phyloP scores from a whole-genome alignment of 2,888 invertebrate species.

The Ephialtes manifestator region DNA sequence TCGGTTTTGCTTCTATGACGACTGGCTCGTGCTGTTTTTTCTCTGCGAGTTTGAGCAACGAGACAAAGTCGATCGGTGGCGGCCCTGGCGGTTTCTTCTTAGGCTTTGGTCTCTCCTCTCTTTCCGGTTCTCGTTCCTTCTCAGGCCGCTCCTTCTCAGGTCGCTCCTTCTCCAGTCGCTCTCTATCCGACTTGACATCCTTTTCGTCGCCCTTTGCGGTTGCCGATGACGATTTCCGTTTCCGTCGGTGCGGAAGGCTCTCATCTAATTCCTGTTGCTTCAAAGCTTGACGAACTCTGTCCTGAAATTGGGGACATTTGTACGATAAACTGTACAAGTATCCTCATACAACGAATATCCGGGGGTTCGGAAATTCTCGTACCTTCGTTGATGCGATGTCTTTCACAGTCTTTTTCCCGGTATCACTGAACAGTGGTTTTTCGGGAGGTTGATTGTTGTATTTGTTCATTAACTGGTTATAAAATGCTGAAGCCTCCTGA shows the following conservation, averaged over 20 bases:
- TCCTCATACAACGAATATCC: neutral
- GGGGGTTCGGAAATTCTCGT: constrained; percentile 42
- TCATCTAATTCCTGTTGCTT: constrained; percentile 91
- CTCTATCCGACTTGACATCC: constrained; percentile 85
- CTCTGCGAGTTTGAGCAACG: constrained; percentile 93
- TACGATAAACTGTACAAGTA: constrained; percentile 17
- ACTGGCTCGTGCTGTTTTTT: constrained; percentile 94
- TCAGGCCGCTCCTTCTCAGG: constrained; percentile 81
- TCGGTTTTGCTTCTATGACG: constrained; percentile 87
- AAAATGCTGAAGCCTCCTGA: constrained; percentile 92
- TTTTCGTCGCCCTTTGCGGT: constrained; percentile 74
- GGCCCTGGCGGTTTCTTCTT: constrained; percentile 89
- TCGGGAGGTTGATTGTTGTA: constrained; percentile 91
- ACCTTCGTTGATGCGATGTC: constrained; percentile 87
- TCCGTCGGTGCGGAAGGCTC: constrained; percentile 89
- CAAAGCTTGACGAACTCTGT: constrained; percentile 93
- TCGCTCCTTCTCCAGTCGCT: constrained; percentile 84
- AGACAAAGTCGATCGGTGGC: constrained; percentile 93
- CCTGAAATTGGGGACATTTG: constrained; percentile 75
- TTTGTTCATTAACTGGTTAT: constrained; percentile 95
- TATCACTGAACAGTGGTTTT: constrained; percentile 89
- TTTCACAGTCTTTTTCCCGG: constrained; percentile 87
- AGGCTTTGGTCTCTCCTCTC: constrained; percentile 86
- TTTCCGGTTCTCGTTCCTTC: constrained; percentile 82
- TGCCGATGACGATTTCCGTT: constrained; percentile 84